Conservation (phyloP, 2,797 vertebrate species). For the Knipowitschia caucasica region DNA sequence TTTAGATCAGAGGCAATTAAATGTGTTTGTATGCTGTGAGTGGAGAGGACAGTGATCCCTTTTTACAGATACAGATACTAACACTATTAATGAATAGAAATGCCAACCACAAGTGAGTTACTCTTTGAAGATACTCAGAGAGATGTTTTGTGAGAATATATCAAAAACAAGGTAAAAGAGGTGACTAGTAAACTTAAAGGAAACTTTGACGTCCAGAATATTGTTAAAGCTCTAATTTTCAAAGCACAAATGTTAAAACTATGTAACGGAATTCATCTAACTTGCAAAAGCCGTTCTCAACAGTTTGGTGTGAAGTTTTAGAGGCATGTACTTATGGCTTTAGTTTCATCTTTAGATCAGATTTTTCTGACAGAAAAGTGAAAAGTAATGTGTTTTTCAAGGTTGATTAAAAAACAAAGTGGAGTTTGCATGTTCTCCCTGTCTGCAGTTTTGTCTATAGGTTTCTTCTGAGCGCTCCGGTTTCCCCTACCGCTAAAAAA, state of each 20-base stretch:
- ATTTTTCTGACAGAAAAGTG: no score
- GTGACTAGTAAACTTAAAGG: not conserved
- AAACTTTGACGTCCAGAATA: not conserved
- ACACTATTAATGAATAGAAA: conserved; percentile 5
- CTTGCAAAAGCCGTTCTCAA: no score
- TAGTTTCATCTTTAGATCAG: no score
- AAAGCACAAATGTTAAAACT: not conserved
- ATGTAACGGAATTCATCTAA: no score
- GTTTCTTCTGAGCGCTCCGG: no score
- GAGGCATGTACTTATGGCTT: no score
- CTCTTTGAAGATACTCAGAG: not conserved
- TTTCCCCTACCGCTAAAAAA: no score
- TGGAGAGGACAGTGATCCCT: conserved; percentile 26
- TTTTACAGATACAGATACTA: not conserved
- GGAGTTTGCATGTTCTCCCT: no score
- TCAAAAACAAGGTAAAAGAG: not conserved
- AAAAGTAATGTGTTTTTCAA: no score
- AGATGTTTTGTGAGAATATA: not conserved
- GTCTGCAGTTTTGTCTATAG: no score
- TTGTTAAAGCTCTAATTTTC: not conserved
- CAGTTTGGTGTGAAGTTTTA: no score
- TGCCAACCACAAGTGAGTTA: not conserved
- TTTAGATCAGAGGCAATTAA: conserved; percentile 72
- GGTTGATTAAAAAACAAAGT: no score
- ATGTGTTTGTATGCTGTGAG: conserved; percentile 63